Evolutionary conservation across 2,888 invertebrate genomes (phyloP).

Genomic region (Parnassius mnemosyne): DNA sequence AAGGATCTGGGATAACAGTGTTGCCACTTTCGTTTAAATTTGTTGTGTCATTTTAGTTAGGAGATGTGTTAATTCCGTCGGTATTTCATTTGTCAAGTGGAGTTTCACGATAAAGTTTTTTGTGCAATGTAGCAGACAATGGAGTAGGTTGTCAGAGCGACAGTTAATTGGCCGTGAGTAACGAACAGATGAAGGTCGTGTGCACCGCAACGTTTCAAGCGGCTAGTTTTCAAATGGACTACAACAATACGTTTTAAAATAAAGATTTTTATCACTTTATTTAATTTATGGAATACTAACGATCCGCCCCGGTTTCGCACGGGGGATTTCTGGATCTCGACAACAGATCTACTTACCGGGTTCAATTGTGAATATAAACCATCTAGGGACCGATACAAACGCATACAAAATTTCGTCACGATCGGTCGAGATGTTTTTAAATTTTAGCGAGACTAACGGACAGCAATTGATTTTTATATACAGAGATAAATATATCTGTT

Average conservation of each 20-base stretch:
- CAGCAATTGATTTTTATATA: too few species aligned
- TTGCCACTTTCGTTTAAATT: too few species aligned
- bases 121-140: conserved; percentile 55
- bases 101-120: conserved; percentile 47
- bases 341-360: too few species aligned
- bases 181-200: conserved; percentile 57
- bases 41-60: background rate
- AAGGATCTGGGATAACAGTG: too few species aligned
- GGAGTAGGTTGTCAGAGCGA: conserved; percentile 55
- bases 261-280: background rate
- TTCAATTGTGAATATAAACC: too few species aligned
- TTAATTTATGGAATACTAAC: background rate
- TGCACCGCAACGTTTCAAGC: conserved; percentile 30
- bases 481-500: too few species aligned
- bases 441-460: too few species aligned
- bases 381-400: too few species aligned
- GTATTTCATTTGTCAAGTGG: conserved; percentile 42
- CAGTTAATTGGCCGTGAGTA: conserved; percentile 60
- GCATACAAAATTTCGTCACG: too few species aligned
- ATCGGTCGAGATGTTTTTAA: too few species aligned
- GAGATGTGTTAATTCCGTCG: conserved; percentile 42
- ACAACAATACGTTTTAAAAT: conserved; percentile 5
- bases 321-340: too few species aligned
- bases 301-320: too few species aligned
- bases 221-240: conserved; percentile 13